Percentiles rank a stretch among this genome's conserved stretches.
Conservation (phyloP, 2,888 invertebrate species). For the Cryptocephalus primarius region DNA sequence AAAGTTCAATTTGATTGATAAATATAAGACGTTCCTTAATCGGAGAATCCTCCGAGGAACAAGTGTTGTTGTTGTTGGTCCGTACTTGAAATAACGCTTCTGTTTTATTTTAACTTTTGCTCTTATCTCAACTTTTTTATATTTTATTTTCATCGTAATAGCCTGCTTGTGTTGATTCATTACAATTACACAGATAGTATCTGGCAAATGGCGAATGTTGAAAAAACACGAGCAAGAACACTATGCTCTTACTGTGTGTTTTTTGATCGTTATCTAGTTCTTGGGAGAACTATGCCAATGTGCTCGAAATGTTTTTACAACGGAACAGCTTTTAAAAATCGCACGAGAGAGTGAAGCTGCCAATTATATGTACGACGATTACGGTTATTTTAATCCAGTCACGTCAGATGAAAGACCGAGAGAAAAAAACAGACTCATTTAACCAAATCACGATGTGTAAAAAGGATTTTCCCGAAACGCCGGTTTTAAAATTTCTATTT, state of each 20-base stretch:
- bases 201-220: constrained; percentile 18
- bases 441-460: too few relatives aligned
- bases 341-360: too few relatives aligned
- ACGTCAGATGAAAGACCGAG: too few relatives aligned
- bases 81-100: constrained; percentile 16
- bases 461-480: too few relatives aligned
- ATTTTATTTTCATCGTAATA: constrained; percentile 20
- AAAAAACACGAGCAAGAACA: constrained; percentile 10
- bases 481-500: too few relatives aligned
- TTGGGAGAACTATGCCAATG: constrained; percentile 1
- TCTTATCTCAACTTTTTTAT: constrained; percentile 14
- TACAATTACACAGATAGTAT: constrained; percentile 20
- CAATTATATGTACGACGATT: too few relatives aligned
- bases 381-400: too few relatives aligned
- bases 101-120: constrained; percentile 18
- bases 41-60: constrained; percentile 13
- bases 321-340: background rate
- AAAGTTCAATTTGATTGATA: constrained; percentile 13
- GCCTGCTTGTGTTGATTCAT: constrained; percentile 21
- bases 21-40: constrained; percentile 11
- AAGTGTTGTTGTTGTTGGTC: constrained; percentile 15
- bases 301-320: background rate
- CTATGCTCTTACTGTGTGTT: constrained; percentile 3
- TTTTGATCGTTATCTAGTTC: constrained; percentile 1
- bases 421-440: too few relatives aligned